A percentile compares a stretch with the other conserved stretches of the same genome.
Evolutionary conservation across 2,888 invertebrate species (phyloP).

Genomic region (Eupithecia vulgata): DNA sequence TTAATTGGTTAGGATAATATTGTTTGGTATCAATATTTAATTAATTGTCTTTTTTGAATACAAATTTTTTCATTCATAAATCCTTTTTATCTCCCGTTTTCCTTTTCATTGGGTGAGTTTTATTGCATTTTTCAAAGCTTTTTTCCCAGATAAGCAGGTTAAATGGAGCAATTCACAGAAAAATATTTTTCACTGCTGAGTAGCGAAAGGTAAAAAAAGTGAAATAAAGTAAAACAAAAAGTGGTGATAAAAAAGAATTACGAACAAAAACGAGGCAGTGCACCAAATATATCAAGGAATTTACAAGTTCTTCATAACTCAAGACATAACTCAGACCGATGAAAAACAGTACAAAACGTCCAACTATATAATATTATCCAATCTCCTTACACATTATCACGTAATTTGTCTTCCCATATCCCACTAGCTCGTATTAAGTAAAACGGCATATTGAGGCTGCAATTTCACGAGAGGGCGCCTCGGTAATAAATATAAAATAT

Average conservation of each 20-base stretch:
- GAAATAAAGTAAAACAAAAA: neutral
- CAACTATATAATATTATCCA: conserved; percentile 13
- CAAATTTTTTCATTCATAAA: neutral
- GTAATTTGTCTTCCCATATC: conserved; percentile 43
- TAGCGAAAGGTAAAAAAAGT: too few relatives aligned
- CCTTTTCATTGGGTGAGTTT: neutral
- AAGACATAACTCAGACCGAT: neutral
- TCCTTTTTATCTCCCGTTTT: neutral
- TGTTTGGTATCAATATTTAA: conserved; percentile 12
- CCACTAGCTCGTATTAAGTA: conserved; percentile 50
- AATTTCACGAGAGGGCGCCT: conserved; percentile 68
- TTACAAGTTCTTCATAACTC: neutral
- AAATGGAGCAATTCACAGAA: neutral
- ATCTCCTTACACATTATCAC: conserved; percentile 45
- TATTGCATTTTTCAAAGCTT: neutral
- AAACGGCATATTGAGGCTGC: conserved; percentile 63
- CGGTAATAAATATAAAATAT: conserved; percentile 79
- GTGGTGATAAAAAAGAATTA: neutral
- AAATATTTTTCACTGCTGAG: neutral
- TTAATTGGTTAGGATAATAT: conserved; percentile 21
- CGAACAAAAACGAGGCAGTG: neutral
- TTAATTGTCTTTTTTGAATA: neutral
- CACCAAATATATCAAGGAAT: neutral
- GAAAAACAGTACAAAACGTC: neutral
- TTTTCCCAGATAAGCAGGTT: neutral